These are phyloP conservation scores for Chamaea fasciata DNA, from an alignment of 2,113 vertebrate genomes.

Conservation along the genomic window DNA sequence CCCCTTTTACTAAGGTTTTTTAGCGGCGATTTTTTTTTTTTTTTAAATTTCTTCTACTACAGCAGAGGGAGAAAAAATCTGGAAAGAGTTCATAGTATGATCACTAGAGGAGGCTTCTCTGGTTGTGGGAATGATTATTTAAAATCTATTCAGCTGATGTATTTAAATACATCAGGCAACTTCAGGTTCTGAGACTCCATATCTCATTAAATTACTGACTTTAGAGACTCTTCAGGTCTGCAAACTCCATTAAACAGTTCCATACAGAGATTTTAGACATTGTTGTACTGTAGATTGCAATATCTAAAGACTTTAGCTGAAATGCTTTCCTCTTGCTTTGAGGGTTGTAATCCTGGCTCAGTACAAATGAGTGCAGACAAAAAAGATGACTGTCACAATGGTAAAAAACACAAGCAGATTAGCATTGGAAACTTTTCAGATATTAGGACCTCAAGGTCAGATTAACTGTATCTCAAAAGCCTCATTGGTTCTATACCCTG, in stretches of 20 bases:
- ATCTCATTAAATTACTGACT: neutral
- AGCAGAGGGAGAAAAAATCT: neutral
- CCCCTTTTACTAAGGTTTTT: fast-evolving
- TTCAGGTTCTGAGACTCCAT: neutral
- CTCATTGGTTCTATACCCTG: neutral
- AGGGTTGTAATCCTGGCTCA: neutral
- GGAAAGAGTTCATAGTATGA: neutral
- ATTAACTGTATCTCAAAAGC: neutral
- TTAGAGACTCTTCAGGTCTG: neutral
- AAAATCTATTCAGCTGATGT: neutral
- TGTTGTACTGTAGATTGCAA: neutral
- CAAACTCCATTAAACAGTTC: neutral
- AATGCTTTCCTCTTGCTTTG: neutral
- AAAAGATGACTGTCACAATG: neutral
- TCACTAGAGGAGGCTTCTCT: neutral
- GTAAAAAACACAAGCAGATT: neutral
- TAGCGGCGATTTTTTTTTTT: neutral
- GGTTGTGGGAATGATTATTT: neutral
- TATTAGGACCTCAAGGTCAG: neutral
- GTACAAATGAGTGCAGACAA: neutral
- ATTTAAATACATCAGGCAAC: neutral
- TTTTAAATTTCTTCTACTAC: neutral
- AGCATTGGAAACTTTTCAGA: neutral
- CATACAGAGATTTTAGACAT: neutral
- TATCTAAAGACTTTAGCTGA: neutral